A percentile compares a stretch with the other conserved stretches of the same genome.
Conservation (phyloP, 2,888 invertebrate species). For the Clitarchus hookeri region DNA sequence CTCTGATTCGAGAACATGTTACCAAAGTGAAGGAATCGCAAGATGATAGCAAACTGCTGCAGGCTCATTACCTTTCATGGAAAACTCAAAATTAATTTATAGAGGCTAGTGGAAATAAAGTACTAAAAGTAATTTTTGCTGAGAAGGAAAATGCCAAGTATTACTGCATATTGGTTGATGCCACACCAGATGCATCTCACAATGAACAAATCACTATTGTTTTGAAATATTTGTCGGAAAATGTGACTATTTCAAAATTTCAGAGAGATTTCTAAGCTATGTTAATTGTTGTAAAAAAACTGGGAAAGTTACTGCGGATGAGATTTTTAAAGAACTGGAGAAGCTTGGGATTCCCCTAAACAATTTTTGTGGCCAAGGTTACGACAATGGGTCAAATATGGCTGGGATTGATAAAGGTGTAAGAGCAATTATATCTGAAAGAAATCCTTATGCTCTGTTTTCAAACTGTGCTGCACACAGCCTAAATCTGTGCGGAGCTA, state of each 20-base stretch:
- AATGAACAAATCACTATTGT: neutral
- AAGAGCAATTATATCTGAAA: no score
- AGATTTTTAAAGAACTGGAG: neutral
- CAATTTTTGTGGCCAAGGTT: neutral
- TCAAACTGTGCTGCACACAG: neutral
- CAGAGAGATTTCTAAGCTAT: neutral
- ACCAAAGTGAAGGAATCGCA: neutral
- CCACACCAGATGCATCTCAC: no score
- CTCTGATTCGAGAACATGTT: constrained; percentile 3
- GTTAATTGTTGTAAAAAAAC: neutral
- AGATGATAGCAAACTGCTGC: neutral
- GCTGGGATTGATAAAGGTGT: no score
- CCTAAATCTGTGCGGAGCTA: neutral
- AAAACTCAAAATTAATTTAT: neutral
- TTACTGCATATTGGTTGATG: neutral
- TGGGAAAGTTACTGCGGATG: no score
- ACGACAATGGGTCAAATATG: neutral
- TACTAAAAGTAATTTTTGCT: neutral
- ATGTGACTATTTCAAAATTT: neutral
- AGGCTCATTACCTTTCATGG: neutral
- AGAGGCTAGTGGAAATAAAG: no score
- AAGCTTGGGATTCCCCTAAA: neutral
- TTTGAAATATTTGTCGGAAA: neutral
- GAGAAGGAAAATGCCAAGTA: neutral
- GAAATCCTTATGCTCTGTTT: no score